Evolutionary conservation across 2,888 invertebrate genomes (phyloP), one percentile per base, ranked within the genome.

Genomic region (Encarsia formosa): DNA sequence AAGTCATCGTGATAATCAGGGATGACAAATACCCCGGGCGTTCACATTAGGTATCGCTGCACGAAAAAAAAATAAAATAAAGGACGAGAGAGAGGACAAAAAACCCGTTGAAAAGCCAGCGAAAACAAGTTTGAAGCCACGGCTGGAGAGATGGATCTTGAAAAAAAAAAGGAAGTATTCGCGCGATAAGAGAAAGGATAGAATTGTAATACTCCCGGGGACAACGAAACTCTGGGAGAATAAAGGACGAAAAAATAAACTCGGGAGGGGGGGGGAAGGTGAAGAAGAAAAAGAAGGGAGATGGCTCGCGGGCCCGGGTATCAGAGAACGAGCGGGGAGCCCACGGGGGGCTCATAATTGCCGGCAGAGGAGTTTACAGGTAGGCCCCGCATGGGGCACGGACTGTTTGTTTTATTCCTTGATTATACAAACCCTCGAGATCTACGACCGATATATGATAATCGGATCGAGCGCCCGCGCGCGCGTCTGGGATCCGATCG

Each of bases 371-470:
- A 29, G 34, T 35, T 35, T 38, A 43, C n/a, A 43, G 15, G 29
- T 44, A 41, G 19, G 35, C 35, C 65, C 71, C 71, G 69, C 71
- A 70, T 71, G 73, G 71, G 69, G 73, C 68, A 65, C 59, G 67
- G 40, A 68, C 67, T 73, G 71, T 73, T 72, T 73, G 72, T 73
- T 73, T 73, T 73, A 73, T 73, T 73, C 71, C 71, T 67, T 66
- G 68, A 71, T 71, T 72, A 72, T 71, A 73, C 71, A 71, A 73
- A 73, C 71, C 67, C 18, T 5, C 63, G 67, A 73, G 73, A 73
- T 72, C 71, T 73, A 71, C 71, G 70, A 69, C 67, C 71, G 70
- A 73, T 71, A 70, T 73, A 71, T 72, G 73, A 71, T 72, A 72
- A 73, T 71, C 69, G 65, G 64, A 57, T 60, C 50, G 59, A 62